Conservation (phyloP, 64 coral and sea anemone genomes). For the Porites australiensis region DNA sequence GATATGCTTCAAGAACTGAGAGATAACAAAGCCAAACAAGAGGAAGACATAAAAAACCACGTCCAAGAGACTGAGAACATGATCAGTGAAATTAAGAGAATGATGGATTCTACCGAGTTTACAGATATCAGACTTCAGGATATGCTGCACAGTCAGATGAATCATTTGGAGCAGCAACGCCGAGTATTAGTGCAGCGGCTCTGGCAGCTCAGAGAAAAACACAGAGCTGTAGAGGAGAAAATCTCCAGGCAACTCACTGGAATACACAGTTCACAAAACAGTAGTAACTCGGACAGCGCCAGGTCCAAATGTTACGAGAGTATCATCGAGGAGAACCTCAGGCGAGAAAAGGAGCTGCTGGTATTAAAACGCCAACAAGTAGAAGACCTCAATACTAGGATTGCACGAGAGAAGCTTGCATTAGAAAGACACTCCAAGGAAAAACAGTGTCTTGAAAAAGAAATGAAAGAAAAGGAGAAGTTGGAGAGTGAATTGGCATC, state of each 20-base stretch:
- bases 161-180: constrained; percentile 84
- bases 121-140: constrained; percentile 75
- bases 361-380: constrained; percentile 82
- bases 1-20: constrained; percentile 75
- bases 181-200: constrained; percentile 72
- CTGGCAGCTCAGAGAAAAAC: constrained; percentile 84
- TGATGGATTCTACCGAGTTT: constrained; percentile 79
- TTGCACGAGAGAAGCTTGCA: constrained; percentile 70
- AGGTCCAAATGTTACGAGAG: constrained; percentile 83
- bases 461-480: constrained; percentile 81
- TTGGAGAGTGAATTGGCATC: constrained; percentile 73
- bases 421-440: constrained; percentile 82
- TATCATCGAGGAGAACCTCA: constrained; percentile 84
- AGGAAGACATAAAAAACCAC: constrained; percentile 83
- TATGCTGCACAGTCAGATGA: constrained; percentile 71
- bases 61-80: constrained; percentile 85
- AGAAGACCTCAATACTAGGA: constrained; percentile 73
- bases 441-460: constrained; percentile 65
- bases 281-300: constrained; percentile 49
- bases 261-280: constrained; percentile 38
- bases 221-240: constrained; percentile 76
- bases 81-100: constrained; percentile 84
- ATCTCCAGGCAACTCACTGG: constrained; percentile 72
- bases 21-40: constrained; percentile 79
- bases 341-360: constrained; percentile 82